phyloP scores from a whole-genome alignment of 2,113 vertebrate genomes.

The Myotis lucifugus region DNA sequence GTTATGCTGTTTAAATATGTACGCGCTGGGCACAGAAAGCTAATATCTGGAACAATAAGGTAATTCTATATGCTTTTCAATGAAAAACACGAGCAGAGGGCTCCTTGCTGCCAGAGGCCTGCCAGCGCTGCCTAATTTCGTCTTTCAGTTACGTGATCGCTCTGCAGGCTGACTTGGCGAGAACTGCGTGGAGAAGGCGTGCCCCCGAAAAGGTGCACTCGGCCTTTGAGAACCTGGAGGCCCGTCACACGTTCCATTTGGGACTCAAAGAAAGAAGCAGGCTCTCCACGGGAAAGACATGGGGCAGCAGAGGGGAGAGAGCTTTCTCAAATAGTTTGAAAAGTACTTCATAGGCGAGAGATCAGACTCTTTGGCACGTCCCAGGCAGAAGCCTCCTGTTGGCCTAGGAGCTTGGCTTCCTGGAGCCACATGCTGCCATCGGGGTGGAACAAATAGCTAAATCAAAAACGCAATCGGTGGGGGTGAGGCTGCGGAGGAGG shows the following conservation, averaged over 20 bases:
- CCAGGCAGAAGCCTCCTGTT: not conserved
- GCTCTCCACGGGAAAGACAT: not conserved
- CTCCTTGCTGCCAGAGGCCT: constrained; percentile 81
- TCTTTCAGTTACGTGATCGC: constrained; percentile 82
- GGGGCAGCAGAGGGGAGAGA: not conserved
- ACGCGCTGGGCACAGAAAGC: constrained; percentile 67
- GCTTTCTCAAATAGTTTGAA: not conserved
- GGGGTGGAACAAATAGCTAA: not conserved
- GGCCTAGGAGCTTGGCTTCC: not conserved
- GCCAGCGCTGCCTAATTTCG: constrained; percentile 81
- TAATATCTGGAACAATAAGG: constrained; percentile 83
- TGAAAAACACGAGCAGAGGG: constrained; percentile 76
- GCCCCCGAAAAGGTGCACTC: constrained; percentile 77
- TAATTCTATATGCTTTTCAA: constrained; percentile 82
- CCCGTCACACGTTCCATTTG: constrained; percentile 59
- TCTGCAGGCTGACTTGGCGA: constrained; percentile 79
- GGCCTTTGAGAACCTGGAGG: constrained; percentile 73
- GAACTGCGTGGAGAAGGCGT: constrained; percentile 77
- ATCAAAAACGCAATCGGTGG: not conserved
- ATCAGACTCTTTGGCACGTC: not conserved
- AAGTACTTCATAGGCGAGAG: not conserved
- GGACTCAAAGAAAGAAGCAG: constrained; percentile 51
- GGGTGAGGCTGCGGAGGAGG: too few species aligned
- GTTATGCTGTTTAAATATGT: constrained; percentile 78
- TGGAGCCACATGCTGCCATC: not conserved